Evolutionary conservation across 2,797 vertebrate genomes (phyloP), one percentile per base, ranked within the genome.

Genomic region (Cheracebus regulus): DNA sequence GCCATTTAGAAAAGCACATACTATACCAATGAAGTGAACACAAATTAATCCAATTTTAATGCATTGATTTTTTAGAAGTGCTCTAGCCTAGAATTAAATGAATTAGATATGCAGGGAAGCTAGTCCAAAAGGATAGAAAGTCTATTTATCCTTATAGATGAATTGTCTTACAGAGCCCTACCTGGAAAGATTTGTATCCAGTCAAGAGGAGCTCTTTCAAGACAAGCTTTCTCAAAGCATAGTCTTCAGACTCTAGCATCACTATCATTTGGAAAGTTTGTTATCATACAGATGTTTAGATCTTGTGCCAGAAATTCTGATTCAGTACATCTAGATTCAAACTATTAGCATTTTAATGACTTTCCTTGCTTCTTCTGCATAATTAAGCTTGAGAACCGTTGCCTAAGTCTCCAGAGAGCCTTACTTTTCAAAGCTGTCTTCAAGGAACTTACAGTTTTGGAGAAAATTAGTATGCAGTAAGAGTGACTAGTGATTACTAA

Each of bases 1-100:
- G 17, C 48, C 52, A 61, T 82, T 92, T 94, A 88, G 88, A 84
- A 96, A 84, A 96, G 30, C 36, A 86, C 15, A 79, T 19, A 8
- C 14, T 28, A 36, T 75, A 57, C 39, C 61, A 85, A 92, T 61
- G 61, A 82, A 96, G 55, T 57, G 22, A 52, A 76, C 36, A 72
- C 9, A 91, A 79, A 92, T 90, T 79, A 78, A 87, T 95, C 9
- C 39, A 67, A 10, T 96, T 93, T 33, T 55, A 88, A 82, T 50
- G 36, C 82, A 82, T 10, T 67, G 73, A 93, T 72, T 61, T 91
- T 64, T 88, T 61, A 78, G 24, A 13, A 79, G 33, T 57, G 33
- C 73, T 94, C 4, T 90, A 75, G 44, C n/a, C 57, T 75, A 78
- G 75, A 61, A 85, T 85, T 44, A 88, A 96, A 76, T 81, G 55